A percentile compares a stretch with the other conserved stretches of the same genome.
These are phyloP conservation scores for Perdita meconis DNA, from an alignment of 2,888 invertebrate genomes.

Conservation along the genomic window DNA sequence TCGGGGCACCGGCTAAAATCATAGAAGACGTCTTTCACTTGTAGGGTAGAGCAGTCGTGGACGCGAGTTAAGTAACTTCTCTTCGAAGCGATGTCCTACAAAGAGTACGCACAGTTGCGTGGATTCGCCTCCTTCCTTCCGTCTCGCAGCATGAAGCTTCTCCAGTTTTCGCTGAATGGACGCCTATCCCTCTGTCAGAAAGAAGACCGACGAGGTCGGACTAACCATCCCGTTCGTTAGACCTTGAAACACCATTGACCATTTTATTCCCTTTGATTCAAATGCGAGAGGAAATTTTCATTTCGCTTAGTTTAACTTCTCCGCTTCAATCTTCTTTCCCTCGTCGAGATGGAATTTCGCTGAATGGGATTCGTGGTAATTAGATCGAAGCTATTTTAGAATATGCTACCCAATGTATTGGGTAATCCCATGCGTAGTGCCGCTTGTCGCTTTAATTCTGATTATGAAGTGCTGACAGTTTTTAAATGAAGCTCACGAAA, in stretches of 20 bases:
- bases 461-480: too few species aligned
- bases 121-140: slow-evolving; percentile 22
- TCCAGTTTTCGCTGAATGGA: slow-evolving; percentile 22
- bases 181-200: slow-evolving; percentile 13
- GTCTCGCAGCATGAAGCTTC: slow-evolving; percentile 31
- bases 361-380: neutral
- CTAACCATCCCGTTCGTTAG: slow-evolving; percentile 16
- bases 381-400: too few species aligned
- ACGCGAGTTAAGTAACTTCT: slow-evolving; percentile 48
- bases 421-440: too few species aligned
- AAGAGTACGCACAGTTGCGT: slow-evolving; percentile 36
- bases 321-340: neutral
- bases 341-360: neutral
- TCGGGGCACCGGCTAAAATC: slow-evolving; percentile 48
- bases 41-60: neutral
- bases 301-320: neutral
- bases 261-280: slow-evolving; percentile 7
- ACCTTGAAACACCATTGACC: slow-evolving; percentile 22
- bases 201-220: slow-evolving; percentile 1
- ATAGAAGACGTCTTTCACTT: slow-evolving; percentile 1
- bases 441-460: too few species aligned
- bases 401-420: too few species aligned
- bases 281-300: slow-evolving; percentile 28
- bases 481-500: too few species aligned
- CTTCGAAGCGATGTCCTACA: neutral